These are phyloP conservation scores for Ptychoptera contaminata DNA, from an alignment of 2,888 invertebrate species.

Conservation along the genomic window DNA sequence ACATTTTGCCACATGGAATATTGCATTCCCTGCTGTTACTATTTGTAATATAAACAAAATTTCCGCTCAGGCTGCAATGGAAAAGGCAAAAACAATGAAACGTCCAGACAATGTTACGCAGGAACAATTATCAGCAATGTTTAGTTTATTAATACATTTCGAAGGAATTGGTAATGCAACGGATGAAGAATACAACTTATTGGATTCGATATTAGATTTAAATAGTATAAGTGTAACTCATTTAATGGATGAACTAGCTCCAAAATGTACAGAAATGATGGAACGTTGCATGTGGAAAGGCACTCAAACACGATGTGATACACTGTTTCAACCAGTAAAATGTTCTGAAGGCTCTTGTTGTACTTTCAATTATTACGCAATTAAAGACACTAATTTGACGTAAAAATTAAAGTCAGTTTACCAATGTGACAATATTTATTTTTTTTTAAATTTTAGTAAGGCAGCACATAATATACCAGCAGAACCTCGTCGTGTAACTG, in stretches of 20 bases:
- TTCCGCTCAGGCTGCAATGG: slow-evolving; percentile 27
- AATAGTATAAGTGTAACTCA: slow-evolving; percentile 15
- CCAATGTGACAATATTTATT: neutral
- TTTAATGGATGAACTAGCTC: slow-evolving; percentile 26
- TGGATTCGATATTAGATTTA: slow-evolving; percentile 17
- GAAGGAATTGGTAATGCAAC: slow-evolving; percentile 11
- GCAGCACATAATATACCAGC: slow-evolving; percentile 25
- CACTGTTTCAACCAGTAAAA: slow-evolving; percentile 34
- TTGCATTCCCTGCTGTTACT: slow-evolving; percentile 40
- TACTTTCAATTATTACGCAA: slow-evolving; percentile 43
- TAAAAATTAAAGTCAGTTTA: slow-evolving; percentile 11
- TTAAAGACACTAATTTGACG: slow-evolving; percentile 20
- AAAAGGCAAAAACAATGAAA: slow-evolving; percentile 28
- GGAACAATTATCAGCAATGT: slow-evolving; percentile 16
- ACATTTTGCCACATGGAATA: slow-evolving; percentile 40
- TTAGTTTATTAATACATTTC: slow-evolving; percentile 15
- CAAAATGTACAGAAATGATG: slow-evolving; percentile 35
- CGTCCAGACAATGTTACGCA: slow-evolving; percentile 21
- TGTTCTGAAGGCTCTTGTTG: slow-evolving; percentile 43
- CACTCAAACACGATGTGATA: slow-evolving; percentile 32
- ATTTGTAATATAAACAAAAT: slow-evolving; percentile 40
- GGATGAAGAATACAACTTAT: slow-evolving; percentile 12
- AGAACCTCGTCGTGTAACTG: slow-evolving; percentile 42
- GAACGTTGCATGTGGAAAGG: slow-evolving; percentile 44
- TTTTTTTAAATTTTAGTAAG: slow-evolving; percentile 16